Evolutionary conservation across 1,140 invertebrate genomes (phyloP), one percentile per base, ranked within the genome.

Genomic region (Drosophila grimshawi): DNA sequence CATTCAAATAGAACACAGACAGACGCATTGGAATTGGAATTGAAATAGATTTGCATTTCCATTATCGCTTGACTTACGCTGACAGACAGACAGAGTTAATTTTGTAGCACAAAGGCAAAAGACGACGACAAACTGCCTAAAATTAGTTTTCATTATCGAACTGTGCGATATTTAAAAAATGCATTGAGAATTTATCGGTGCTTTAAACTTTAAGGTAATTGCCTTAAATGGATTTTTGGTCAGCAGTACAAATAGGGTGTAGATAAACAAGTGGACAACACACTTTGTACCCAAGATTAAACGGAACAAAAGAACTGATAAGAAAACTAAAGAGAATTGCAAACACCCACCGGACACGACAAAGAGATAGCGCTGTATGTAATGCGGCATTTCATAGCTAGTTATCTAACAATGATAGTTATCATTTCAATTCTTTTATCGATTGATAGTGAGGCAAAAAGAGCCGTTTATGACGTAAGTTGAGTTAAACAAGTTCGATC

Each of bases 401-500:
- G 62, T 27, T 37, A 19, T 37, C 8, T 10, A 33, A 4, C 7
- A 33, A 41, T 67, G 49, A 68, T 48, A 33, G n/a, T n/a, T 60
- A 49, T 19, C 11, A 29, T 10, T n/a, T 30, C 37, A 56, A 56
- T 67, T 52, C n/a, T 48, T 41, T 57, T 78, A 64, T 75, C 52
- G 10, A 62, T 32, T 11, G 3, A 2, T 64, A 56, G 51, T 69
- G 67, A 64, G 39, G 19, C 19, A 19, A 19, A 10, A 41, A 41
- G n/a, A 86, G 71, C 65, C 82, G 77, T 86, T 72, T 80, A 86
- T 86, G 85, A 89, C 76, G 77, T 88, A 74, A 80, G 61, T 4
- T 65, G 63, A 46, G 72, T 76, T 78, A 80, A 71, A 59, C 69
- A 69, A 80, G 39, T 64, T 74, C 46, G 83, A 83, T 83, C 76